phyloP scores from a whole-genome alignment of 2,888 invertebrate species.

The Lissonota sp. region DNA sequence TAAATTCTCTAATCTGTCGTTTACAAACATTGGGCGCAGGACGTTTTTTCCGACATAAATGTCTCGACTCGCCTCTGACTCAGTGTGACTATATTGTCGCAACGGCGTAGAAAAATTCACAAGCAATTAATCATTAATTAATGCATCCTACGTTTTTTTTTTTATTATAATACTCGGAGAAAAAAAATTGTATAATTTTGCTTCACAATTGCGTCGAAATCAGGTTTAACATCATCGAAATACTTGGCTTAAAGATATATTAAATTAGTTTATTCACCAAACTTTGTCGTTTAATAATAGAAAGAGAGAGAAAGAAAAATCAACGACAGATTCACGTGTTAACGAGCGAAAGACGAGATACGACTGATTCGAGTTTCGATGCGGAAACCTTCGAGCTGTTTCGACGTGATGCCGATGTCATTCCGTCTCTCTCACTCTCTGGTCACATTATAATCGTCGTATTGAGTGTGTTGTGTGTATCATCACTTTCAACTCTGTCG shows the following conservation, averaged over 20 bases:
- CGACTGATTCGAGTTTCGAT: slow-evolving; percentile 61
- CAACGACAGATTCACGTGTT: slow-evolving; percentile 30
- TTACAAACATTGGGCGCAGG: slow-evolving; percentile 37
- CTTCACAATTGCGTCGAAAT: no score
- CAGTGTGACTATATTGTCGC: slow-evolving; percentile 4
- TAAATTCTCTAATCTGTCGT: not conserved
- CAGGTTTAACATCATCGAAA: no score
- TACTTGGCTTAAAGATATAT: no score
- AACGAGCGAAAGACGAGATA: slow-evolving; percentile 56
- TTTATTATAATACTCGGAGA: no score
- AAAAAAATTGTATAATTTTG: no score
- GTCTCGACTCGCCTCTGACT: slow-evolving; percentile 45
- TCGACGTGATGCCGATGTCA: slow-evolving; percentile 35
- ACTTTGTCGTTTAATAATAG: no score
- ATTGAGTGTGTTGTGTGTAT: not conserved
- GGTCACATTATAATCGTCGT: slow-evolving; percentile 30
- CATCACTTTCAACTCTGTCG: slow-evolving; percentile 27
- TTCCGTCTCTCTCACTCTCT: slow-evolving; percentile 36
- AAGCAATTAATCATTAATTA: not conserved
- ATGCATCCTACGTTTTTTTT: slow-evolving; percentile 1
- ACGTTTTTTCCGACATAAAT: slow-evolving; percentile 27
- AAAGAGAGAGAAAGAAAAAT: no score
- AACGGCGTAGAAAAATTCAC: slow-evolving; percentile 39
- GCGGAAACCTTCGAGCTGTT: slow-evolving; percentile 45
- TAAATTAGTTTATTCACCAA: no score